Percentiles rank a stretch among this genome's conserved stretches.
Evolutionary conservation across 2,888 invertebrate species (phyloP).

Genomic region (Dascillus cervinus): DNA sequence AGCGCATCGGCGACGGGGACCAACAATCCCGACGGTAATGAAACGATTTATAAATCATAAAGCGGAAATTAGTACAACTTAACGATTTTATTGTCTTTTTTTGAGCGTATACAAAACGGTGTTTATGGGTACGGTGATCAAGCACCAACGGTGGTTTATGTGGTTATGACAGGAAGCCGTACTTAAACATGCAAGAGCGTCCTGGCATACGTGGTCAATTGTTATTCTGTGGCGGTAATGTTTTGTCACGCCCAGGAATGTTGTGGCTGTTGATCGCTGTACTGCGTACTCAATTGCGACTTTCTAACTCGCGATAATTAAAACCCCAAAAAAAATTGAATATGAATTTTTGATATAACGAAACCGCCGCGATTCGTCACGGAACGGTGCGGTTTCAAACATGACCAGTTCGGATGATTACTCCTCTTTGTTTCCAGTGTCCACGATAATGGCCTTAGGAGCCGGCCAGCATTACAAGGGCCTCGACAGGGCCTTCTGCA

Average conservation of each 20-base stretch:
- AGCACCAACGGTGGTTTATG: conserved; percentile 22
- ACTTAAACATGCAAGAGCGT: conserved; percentile 37
- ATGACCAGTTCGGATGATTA: conserved; percentile 2
- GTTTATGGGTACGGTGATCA: too few relatives aligned
- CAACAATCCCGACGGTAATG: conserved; percentile 84
- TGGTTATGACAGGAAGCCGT: conserved; percentile 36
- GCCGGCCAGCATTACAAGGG: conserved; percentile 64
- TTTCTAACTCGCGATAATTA: too few relatives aligned
- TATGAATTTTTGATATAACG: too few relatives aligned
- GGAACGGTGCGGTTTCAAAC: conserved; percentile 3
- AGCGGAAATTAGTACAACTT: too few relatives aligned
- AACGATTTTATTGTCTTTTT: too few relatives aligned
- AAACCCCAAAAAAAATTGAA: too few relatives aligned
- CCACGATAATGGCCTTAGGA: conserved; percentile 74
- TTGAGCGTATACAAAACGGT: too few relatives aligned
- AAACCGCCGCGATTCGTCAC: conserved; percentile 6
- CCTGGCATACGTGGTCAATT: conserved; percentile 39
- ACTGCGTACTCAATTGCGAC: conserved; percentile 23
- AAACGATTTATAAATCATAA: too few relatives aligned
- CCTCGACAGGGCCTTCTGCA: conserved; percentile 86
- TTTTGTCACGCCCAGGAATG: conserved; percentile 40
- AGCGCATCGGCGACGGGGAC: conserved; percentile 73
- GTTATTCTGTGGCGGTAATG: conserved; percentile 35
- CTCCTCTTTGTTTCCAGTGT: conserved; percentile 50
- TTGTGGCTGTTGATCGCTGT: conserved; percentile 25